Conservation (phyloP, 2,113 vertebrate species). For the Archocentrus centrarchus region DNA sequence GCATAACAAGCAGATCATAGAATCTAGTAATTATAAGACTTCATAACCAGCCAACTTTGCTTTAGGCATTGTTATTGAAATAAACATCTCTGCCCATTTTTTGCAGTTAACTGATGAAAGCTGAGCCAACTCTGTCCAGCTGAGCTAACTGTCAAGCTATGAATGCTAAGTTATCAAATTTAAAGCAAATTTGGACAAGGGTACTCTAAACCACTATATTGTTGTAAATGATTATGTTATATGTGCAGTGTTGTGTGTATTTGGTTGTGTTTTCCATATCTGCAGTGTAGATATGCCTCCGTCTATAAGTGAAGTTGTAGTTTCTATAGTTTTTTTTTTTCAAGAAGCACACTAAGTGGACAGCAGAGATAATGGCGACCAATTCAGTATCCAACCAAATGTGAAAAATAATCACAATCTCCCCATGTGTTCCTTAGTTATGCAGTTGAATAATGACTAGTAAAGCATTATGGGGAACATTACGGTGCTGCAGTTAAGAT, state of each 20-base stretch:
- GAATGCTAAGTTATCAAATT: not conserved
- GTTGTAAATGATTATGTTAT: not conserved
- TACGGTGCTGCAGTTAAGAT: not conserved
- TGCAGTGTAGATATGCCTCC: not conserved
- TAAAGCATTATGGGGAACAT: constrained; percentile 2
- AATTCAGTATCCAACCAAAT: not conserved
- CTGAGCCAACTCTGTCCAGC: not conserved
- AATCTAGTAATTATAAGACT: too few relatives aligned
- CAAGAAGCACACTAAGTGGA: not conserved
- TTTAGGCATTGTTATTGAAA: not conserved
- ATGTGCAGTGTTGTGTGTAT: not conserved
- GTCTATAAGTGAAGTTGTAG: not conserved
- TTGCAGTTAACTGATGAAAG: not conserved
- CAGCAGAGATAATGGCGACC: not conserved
- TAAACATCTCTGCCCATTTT: not conserved
- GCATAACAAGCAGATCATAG: not conserved
- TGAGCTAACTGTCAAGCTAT: not conserved
- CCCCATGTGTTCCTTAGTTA: not conserved
- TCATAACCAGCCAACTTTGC: not conserved
- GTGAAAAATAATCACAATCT: not conserved
- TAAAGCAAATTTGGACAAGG: not conserved
- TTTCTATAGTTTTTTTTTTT: not conserved
- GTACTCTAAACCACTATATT: not conserved
- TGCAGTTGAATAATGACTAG: constrained; percentile 4
- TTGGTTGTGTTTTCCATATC: not conserved